Evolutionary conservation across 2,797 vertebrate species (phyloP).

Genomic region (Acrossocheilus wenchowensis): DNA sequence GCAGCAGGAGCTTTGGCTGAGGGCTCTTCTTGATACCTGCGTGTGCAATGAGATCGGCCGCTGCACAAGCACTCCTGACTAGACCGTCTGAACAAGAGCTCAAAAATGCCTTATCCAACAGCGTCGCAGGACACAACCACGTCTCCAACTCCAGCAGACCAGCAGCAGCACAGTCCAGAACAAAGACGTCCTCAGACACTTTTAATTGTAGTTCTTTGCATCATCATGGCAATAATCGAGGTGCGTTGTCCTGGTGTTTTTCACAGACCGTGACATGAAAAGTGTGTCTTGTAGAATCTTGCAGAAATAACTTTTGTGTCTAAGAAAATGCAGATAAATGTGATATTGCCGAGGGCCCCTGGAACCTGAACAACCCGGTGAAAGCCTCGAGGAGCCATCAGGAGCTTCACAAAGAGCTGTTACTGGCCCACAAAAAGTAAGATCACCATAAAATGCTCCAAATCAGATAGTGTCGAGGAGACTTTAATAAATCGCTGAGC

Average conservation of each 20-base stretch:
- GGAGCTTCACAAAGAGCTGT: conserved; percentile 78
- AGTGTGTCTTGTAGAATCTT: conserved; percentile 20
- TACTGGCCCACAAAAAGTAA: conserved; percentile 79
- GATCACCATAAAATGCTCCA: conserved; percentile 35
- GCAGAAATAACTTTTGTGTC: conserved; percentile 47
- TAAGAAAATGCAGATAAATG: conserved; percentile 66
- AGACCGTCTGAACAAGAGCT: conserved; percentile 25
- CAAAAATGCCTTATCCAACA: conserved; percentile 52
- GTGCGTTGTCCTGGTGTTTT: conserved; percentile 57
- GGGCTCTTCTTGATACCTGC: conserved; percentile 58
- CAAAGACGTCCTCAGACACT: conserved; percentile 50
- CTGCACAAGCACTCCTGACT: conserved; percentile 40
- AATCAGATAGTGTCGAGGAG: background rate
- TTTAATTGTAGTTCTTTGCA: conserved; percentile 49
- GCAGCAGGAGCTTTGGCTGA: conserved; percentile 69
- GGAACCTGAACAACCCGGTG: conserved; percentile 58
- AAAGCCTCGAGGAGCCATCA: conserved; percentile 75
- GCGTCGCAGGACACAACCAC: conserved; percentile 25
- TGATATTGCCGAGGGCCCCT: conserved; percentile 48
- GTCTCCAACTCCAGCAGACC: conserved; percentile 45
- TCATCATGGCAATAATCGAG: conserved; percentile 60
- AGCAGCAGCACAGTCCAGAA: conserved; percentile 42
- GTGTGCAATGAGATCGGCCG: conserved; percentile 60
- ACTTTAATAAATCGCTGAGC: conserved; percentile 54
- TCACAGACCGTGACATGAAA: conserved; percentile 16